Conservation (phyloP, 2,888 invertebrate species). For the Tenthredo amoena region DNA sequence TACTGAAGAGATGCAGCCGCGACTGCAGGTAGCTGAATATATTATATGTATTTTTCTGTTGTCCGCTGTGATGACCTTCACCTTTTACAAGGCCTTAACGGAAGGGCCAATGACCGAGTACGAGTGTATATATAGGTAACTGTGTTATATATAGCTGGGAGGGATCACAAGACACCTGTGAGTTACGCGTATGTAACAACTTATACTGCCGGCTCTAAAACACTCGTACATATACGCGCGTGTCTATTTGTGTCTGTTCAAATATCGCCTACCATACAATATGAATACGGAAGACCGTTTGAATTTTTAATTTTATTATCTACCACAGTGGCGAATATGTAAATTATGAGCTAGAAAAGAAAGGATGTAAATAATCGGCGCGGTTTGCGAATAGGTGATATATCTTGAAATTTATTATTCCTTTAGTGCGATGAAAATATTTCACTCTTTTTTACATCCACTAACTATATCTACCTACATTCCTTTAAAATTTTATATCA, state of each 20-base stretch:
- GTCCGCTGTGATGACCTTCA: conserved; percentile 60
- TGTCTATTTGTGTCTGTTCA: neutral
- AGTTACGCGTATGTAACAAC: conserved; percentile 15
- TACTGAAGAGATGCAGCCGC: neutral
- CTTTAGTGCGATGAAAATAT: neutral
- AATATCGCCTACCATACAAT: neutral
- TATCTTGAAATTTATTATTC: neutral
- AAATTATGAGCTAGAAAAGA: conserved; percentile 22
- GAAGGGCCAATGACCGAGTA: conserved; percentile 62
- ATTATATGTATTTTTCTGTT: conserved; percentile 38
- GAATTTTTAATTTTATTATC: conserved; percentile 15
- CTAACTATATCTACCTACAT: too few species aligned
- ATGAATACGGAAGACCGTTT: neutral
- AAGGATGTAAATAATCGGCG: conserved; percentile 3
- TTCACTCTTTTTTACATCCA: neutral
- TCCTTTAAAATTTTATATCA: too few species aligned
- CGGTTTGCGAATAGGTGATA: neutral
- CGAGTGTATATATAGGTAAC: conserved; percentile 47
- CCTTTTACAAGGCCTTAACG: conserved; percentile 63
- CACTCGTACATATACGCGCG: too few species aligned
- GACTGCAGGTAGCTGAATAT: neutral
- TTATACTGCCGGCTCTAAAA: conserved; percentile 6
- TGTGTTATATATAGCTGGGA: conserved; percentile 42
- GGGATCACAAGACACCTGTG: conserved; percentile 23
- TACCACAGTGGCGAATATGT: conserved; percentile 5